Percentiles rank a stretch among this genome's conserved stretches.
Conservation (phyloP, 2,888 invertebrate species). For the Leptopilina drosophilae region DNA sequence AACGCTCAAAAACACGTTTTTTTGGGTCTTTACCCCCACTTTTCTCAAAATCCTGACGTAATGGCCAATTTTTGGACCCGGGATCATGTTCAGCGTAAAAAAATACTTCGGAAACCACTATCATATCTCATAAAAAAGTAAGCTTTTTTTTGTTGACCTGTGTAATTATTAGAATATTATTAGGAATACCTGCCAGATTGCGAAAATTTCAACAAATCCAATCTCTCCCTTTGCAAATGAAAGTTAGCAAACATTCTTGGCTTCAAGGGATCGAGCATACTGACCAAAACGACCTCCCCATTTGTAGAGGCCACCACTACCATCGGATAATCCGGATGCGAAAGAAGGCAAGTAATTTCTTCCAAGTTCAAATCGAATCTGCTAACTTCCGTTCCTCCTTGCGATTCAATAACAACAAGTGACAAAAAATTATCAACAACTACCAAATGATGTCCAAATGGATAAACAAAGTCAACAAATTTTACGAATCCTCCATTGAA, state of each 20-base stretch:
- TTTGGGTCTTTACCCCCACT: no score
- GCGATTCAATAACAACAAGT: conserved; percentile 62
- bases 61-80: no score
- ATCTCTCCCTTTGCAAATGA: conserved; percentile 59
- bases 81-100: no score
- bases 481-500: conserved; percentile 57
- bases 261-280: conserved; percentile 55
- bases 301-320: conserved; percentile 57
- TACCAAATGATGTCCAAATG: conserved; percentile 69
- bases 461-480: conserved; percentile 65
- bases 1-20: no score
- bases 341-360: conserved; percentile 57
- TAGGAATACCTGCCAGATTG: conserved; percentile 58
- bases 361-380: conserved; percentile 59
- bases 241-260: conserved; percentile 60
- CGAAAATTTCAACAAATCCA: conserved; percentile 70
- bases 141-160: no score
- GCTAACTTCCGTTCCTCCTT: conserved; percentile 59
- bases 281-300: conserved; percentile 67
- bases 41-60: no score
- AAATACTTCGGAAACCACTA: no score
- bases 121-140: no score
- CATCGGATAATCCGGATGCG: conserved; percentile 68
- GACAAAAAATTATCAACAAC: conserved; percentile 58
- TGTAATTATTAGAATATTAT: no score